phyloP scores from a whole-genome alignment of 2,797 vertebrate genomes.

The Poeciliopsis presidionis region DNA sequence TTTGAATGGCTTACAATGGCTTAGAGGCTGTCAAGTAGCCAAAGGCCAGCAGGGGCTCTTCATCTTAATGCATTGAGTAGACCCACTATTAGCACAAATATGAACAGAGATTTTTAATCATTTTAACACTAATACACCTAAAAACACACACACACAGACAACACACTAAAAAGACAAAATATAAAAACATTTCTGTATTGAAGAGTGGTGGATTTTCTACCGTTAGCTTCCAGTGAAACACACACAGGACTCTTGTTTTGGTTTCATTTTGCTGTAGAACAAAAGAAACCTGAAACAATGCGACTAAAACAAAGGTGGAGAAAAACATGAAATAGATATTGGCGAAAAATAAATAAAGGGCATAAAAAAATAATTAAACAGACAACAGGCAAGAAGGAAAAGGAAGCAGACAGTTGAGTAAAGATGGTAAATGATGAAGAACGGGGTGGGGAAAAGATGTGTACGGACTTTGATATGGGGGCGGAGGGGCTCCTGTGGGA shows the following conservation, averaged over 20 bases:
- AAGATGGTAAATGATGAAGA: conserved; percentile 27
- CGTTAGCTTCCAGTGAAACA: conserved; percentile 16
- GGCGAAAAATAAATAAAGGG: background rate
- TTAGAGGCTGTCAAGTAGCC: conserved; percentile 37
- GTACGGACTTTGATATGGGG: conserved; percentile 19
- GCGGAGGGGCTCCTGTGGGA: background rate
- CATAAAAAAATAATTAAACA: background rate
- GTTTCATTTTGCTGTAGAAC: conserved; percentile 57
- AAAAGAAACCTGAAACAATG: conserved; percentile 21
- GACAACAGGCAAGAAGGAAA: background rate
- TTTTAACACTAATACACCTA: no score
- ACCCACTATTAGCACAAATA: background rate
- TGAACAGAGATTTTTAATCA: background rate
- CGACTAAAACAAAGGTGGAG: conserved; percentile 33
- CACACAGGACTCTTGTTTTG: conserved; percentile 19
- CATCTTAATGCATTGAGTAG: background rate
- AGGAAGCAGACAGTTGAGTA: conserved; percentile 14
- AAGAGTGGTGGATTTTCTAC: background rate
- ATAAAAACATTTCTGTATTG: background rate
- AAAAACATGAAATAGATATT: conserved; percentile 34
- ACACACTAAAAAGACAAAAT: no score
- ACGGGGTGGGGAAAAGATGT: conserved; percentile 38
- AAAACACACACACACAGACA: no score
- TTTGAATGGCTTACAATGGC: conserved; percentile 56
- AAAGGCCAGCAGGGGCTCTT: background rate